Percentiles rank a stretch among this genome's conserved stretches.
phyloP scores from a whole-genome alignment of 2,888 invertebrate species.

The Dusona sp. region DNA sequence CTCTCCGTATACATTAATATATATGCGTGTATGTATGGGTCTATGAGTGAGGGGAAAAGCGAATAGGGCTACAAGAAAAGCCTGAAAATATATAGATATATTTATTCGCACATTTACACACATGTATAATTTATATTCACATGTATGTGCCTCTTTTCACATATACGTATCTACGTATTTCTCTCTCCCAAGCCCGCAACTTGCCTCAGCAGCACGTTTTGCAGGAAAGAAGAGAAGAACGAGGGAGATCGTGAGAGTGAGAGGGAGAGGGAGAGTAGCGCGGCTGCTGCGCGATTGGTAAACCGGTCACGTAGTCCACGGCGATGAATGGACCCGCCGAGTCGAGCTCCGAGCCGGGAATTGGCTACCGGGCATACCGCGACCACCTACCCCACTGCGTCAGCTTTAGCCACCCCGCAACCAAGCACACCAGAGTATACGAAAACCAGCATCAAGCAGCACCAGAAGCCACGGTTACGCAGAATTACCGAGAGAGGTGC shows the following conservation, averaged over 20 bases:
- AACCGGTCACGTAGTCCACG: conserved; percentile 84
- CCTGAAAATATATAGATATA: conserved; percentile 25
- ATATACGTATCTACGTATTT: conserved; percentile 36
- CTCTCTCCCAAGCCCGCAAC: conserved; percentile 49
- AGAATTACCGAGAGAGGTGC: conserved; percentile 76
- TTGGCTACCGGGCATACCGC: conserved; percentile 84
- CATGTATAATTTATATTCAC: background rate
- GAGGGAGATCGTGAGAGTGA: conserved; percentile 65
- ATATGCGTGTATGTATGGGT: background rate
- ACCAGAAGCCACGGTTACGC: conserved; percentile 57
- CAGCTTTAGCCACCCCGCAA: conserved; percentile 81
- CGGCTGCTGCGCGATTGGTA: conserved; percentile 81
- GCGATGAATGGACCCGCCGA: conserved; percentile 85
- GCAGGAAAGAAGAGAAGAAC: conserved; percentile 61
- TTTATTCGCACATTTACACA: background rate
- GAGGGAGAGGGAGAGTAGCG: conserved; percentile 52
- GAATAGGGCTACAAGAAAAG: conserved; percentile 10
- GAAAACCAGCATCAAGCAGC: conserved; percentile 44
- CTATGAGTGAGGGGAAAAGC: conserved; percentile 14
- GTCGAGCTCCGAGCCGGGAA: conserved; percentile 83
- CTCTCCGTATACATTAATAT: conserved; percentile 17
- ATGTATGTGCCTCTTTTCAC: conserved; percentile 1
- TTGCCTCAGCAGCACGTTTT: conserved; percentile 65
- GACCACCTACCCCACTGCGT: conserved; percentile 83
- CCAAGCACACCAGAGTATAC: conserved; percentile 41